Conservation (phyloP, 1,140 invertebrate species). For the Monomorium pharaonis region DNA sequence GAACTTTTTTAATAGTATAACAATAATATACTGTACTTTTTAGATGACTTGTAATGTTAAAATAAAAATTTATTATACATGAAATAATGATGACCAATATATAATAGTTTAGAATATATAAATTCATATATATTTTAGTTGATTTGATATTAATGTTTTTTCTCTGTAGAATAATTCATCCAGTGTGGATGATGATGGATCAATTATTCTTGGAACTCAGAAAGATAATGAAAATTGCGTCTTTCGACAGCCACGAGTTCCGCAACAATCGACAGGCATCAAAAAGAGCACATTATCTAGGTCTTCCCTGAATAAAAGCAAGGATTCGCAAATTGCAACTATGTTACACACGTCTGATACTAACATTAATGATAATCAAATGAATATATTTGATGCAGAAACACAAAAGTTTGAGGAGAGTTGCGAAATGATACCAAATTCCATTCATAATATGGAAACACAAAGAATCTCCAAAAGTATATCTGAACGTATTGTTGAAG, state of each 20-base stretch:
- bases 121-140: too few relatives aligned
- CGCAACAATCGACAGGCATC: neutral
- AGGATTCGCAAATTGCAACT: neutral
- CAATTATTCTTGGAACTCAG: conserved; percentile 69
- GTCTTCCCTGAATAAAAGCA: neutral
- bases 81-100: too few relatives aligned
- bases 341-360: neutral
- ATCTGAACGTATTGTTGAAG: neutral
- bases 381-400: conserved; percentile 49
- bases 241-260: conserved; percentile 52
- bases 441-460: conserved; percentile 63
- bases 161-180: conserved; percentile 62
- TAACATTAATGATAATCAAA: neutral
- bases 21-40: too few relatives aligned
- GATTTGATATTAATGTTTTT: too few relatives aligned
- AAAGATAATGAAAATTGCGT: neutral
- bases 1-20: too few relatives aligned
- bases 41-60: too few relatives aligned
- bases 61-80: too few relatives aligned
- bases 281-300: neutral
- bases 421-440: neutral
- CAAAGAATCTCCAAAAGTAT: conserved; percentile 9
- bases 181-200: conserved; percentile 45
- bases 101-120: too few relatives aligned
- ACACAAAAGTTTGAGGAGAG: conserved; percentile 36